A percentile compares a stretch with the other conserved stretches of the same genome.
phyloP scores from a whole-genome alignment of 2,888 invertebrate species.

The Dysmachus trigonus region DNA sequence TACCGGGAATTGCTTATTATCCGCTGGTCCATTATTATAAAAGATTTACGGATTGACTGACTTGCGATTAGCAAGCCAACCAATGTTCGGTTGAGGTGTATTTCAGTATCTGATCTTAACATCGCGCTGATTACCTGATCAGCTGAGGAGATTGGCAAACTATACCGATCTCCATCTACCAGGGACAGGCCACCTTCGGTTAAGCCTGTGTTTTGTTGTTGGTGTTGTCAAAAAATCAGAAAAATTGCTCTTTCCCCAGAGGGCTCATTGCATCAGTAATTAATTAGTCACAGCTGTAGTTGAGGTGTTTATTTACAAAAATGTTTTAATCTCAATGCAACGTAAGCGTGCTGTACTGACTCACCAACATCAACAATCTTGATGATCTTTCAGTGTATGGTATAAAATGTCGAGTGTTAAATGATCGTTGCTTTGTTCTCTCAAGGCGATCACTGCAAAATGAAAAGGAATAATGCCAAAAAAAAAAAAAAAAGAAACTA shows the following conservation, averaged over 20 bases:
- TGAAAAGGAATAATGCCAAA: neutral
- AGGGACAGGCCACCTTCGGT: neutral
- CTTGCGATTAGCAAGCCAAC: neutral
- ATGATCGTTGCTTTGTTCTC: neutral
- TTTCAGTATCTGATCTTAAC: neutral
- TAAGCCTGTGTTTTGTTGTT: neutral
- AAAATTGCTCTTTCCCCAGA: neutral
- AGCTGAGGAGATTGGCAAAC: neutral
- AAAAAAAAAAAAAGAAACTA: neutral
- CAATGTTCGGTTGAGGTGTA: neutral
- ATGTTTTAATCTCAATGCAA: neutral
- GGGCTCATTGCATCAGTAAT: constrained; percentile 20
- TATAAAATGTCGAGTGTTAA: neutral
- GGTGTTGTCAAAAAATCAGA: neutral
- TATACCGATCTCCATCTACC: neutral
- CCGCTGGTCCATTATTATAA: neutral
- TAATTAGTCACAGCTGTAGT: neutral
- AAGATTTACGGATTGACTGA: neutral
- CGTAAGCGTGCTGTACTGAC: neutral
- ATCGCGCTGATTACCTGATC: neutral
- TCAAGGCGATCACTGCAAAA: neutral
- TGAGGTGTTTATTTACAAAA: constrained; percentile 7
- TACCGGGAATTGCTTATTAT: neutral
- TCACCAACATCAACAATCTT: neutral
- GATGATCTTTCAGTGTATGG: neutral